Conservation (phyloP, 1,140 invertebrate species). For the Drosophila sucinea region DNA sequence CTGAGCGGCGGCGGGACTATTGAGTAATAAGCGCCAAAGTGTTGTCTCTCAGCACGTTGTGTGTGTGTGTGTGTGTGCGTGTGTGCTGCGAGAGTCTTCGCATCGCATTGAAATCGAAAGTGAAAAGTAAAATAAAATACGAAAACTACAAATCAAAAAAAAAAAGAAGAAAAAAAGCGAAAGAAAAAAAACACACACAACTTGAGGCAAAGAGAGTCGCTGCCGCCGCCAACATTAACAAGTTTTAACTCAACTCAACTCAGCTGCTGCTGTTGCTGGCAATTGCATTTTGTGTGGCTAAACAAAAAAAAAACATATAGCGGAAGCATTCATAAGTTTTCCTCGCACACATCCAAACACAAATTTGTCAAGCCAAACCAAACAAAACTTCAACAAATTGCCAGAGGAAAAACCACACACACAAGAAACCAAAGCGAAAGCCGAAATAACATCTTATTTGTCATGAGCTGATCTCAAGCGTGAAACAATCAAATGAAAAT, state of each 20-base stretch:
- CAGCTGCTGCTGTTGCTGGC: slow-evolving; percentile 15
- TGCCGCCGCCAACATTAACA: slow-evolving; percentile 24
- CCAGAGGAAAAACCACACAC: slow-evolving; percentile 67
- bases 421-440: slow-evolving; percentile 12
- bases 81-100: slow-evolving; percentile 44
- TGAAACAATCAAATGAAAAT: slow-evolving; percentile 35
- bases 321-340: slow-evolving; percentile 34
- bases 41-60: slow-evolving; percentile 24
- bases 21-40: slow-evolving; percentile 76
- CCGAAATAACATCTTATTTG: slow-evolving; percentile 49
- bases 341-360: slow-evolving; percentile 37
- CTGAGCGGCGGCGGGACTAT: slow-evolving; percentile 49
- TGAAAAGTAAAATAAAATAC: slow-evolving; percentile 50
- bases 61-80: slow-evolving; percentile 17
- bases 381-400: slow-evolving; percentile 73
- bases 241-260: slow-evolving; percentile 26
- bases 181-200: neutral
- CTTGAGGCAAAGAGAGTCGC: slow-evolving; percentile 1
- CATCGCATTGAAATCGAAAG: slow-evolving; percentile 70
- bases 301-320: slow-evolving; percentile 24
- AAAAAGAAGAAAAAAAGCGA: neutral
- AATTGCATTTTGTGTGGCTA: slow-evolving; percentile 28
- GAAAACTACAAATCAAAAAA: slow-evolving; percentile 30
- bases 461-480: slow-evolving; percentile 57
- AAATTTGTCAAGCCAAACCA: slow-evolving; percentile 68